Evolutionary conservation across 2,113 vertebrate species (phyloP), one percentile per base, ranked within the genome.

Genomic region (Xyrauchen texanus): DNA sequence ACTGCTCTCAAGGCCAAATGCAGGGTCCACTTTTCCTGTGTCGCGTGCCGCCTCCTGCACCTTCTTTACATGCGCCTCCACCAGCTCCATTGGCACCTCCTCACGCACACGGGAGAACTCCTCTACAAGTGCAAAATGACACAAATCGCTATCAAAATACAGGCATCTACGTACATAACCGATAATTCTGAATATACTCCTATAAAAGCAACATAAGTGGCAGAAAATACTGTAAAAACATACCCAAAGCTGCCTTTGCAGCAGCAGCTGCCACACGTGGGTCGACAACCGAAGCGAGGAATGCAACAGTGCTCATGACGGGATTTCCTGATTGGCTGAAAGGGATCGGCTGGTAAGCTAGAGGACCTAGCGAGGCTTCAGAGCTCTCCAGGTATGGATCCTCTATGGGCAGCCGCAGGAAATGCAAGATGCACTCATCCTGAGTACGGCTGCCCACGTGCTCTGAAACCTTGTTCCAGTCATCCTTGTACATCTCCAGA

Each of bases 381-480:
- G 95, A 95, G 80, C 93, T 96, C 91, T 99, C 98, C 86, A 99
- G 87, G 83, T 98, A 99, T 0, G 97, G 98, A 44, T 99, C 97
- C 68, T 99, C 98, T 0, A 99, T 99, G 4, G 98, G 98, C 10
- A 99, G 94, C 0, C 98, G 89, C 84, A 99, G 87, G 78, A 99
- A 99, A 80, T 99, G 97, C 8, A 99, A 94, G 76, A 99, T 99
- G 81, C 98, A 99, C 86, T 99, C 97, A 3, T 99, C 97, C 77
- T 98, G 98, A 2, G 98, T 99, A 13, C 97, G 95, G 66, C 96
- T 98, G 13, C 97, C 98, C 0, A 99, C 94, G 0, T 99, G 98
- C 91, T 99, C 98, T 0, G 97, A 99, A 64, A 99, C 98, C 83
- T 99, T 99, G 90, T 99, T 99, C 98, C 98, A 99, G 90, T 99